Base-by-base conservation (phyloP, 2,888 invertebrate species). In the Volucella inflata region DNA sequence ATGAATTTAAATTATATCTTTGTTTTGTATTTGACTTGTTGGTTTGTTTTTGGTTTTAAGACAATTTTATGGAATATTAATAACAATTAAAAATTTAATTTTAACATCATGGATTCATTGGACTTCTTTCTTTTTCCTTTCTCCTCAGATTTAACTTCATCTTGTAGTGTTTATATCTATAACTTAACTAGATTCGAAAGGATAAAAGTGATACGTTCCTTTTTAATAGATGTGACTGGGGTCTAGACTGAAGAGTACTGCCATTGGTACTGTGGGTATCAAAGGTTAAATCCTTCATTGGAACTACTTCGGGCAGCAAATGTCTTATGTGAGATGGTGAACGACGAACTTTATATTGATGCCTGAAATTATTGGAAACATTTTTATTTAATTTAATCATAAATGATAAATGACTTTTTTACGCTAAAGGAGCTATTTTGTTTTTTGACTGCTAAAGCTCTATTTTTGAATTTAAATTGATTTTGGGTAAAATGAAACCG, bases 311-410 rank as follows among this genome's bases (percentile, higher is more conserved):
- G 68, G 92, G 92, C 83, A 92, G 88, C 84, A 92, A 90, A 87
- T 92, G 91, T 68, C 91, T 89, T 84, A 91, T 92, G 79, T 92
- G 92, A 59, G 91, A 89, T 64, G 92, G 92, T 81, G 92, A 92
- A 71, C 92, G 89, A 11, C 91, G 89, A 80, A 90, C 89, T 89
- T 92, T 92, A 79, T 89, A 91, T 88, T 91, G 91, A 87, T 92
- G 91, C 87, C 92, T 92, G 87, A 77, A 79, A 82, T 48, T 62
- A 40, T 50, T 60, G 21, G 6, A 68, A 30, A 30, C 4, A 6
- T 6, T 75, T 64, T 38, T 50, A 55, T 48, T n/a, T 16, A 40
- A 38, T 21, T 74, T 11, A 8, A 68, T 62, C 65, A 17, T n/a
- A 14, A 36, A 6, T 60, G 4, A 8, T 8, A 30, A 30, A 30